phyloP scores from a whole-genome alignment of 2,888 invertebrate species.

The Caenorhabditis japonica region DNA sequence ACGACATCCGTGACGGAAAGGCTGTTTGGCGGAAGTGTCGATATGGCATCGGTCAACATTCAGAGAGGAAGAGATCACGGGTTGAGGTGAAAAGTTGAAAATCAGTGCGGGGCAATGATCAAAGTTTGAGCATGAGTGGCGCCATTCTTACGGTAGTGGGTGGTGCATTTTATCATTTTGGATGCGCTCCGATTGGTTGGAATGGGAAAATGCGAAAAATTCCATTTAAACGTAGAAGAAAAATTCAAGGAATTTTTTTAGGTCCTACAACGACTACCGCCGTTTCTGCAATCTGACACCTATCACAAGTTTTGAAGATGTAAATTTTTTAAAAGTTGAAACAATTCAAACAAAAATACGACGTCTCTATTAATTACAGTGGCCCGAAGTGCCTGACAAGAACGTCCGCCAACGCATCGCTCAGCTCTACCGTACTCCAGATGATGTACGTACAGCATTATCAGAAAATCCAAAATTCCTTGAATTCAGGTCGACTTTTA shows the following conservation, averaged over 20 bases:
- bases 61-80: slow-evolving; percentile 88
- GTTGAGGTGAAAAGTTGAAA: slow-evolving; percentile 80
- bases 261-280: slow-evolving; percentile 87
- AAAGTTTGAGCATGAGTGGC: slow-evolving; percentile 13
- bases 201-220: not conserved
- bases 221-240: not conserved
- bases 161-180: not conserved
- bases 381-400: slow-evolving; percentile 70
- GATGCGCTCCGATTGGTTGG: slow-evolving; percentile 7
- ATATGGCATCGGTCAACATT: slow-evolving; percentile 91
- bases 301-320: slow-evolving; percentile 80
- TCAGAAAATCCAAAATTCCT: too few species aligned
- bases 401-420: slow-evolving; percentile 69
- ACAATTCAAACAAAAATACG: not conserved
- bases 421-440: slow-evolving; percentile 63
- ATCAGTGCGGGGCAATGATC: not conserved
- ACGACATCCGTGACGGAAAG: slow-evolving; percentile 83
- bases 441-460: slow-evolving; percentile 36
- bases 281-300: slow-evolving; percentile 87
- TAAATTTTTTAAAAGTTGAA: slow-evolving; percentile 25
- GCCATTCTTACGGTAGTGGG: slow-evolving; percentile 8
- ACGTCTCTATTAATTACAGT: slow-evolving; percentile 36
- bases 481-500: slow-evolving; percentile 79
- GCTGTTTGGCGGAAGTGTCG: slow-evolving; percentile 78
- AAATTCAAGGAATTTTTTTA: slow-evolving; percentile 9